These are phyloP conservation scores for Danio choprae DNA, from an alignment of 2,797 vertebrate species.

Conservation along the genomic window DNA sequence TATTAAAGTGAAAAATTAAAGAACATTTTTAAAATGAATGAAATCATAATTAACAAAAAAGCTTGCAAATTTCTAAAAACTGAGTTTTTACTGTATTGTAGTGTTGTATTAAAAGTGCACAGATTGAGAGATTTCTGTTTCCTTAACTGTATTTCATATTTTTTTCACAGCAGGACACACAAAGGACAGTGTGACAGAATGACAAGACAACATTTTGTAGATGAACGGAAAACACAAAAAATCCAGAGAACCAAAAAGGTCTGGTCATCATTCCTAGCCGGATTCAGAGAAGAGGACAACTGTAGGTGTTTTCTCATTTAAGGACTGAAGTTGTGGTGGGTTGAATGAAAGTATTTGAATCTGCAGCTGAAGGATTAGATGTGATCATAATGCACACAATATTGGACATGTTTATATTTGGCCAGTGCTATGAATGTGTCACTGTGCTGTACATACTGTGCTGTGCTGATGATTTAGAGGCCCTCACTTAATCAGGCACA, in stretches of 20 bases:
- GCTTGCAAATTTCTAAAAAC: background rate
- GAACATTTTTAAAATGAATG: background rate
- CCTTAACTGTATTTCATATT: background rate
- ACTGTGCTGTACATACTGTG: constrained; percentile 37
- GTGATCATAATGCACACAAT: constrained; percentile 23
- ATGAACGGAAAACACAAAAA: background rate
- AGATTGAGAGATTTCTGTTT: background rate
- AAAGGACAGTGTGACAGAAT: constrained; percentile 6
- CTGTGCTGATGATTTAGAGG: constrained; percentile 51
- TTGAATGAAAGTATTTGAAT: background rate
- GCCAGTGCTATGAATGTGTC: constrained; percentile 5
- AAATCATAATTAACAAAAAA: background rate
- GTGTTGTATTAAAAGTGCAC: background rate
- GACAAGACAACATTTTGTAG: constrained; percentile 13
- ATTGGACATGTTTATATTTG: constrained; percentile 11
- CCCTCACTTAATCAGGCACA: constrained; percentile 27
- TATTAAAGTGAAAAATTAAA: too few species aligned
- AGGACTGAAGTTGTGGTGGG: background rate
- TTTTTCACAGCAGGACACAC: constrained; percentile 11
- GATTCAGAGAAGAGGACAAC: constrained; percentile 10
- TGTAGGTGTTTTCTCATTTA: constrained; percentile 9
- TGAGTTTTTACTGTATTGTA: background rate
- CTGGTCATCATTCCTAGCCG: background rate
- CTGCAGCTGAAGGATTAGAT: background rate
- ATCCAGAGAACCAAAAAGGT: background rate